Conservation (phyloP, 1,140 invertebrate genomes). For the Steinernema khuongi region DNA sequence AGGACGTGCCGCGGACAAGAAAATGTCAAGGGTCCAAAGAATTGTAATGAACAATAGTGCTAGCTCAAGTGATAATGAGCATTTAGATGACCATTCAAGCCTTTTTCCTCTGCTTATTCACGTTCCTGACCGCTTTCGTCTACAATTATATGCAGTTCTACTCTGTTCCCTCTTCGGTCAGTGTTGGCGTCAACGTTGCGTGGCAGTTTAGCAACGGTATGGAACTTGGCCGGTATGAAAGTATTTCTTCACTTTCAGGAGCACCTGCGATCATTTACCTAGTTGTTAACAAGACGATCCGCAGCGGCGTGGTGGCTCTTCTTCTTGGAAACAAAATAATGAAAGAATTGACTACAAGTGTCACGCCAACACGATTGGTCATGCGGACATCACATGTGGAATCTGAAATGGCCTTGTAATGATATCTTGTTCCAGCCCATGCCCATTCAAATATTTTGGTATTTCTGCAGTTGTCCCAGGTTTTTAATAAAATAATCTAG, state of each 20-base stretch:
- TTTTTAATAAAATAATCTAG: too few species aligned
- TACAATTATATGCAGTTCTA: background rate
- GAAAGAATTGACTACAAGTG: background rate
- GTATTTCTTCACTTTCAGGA: background rate
- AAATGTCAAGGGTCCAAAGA: background rate
- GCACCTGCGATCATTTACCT: background rate
- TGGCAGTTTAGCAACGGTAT: conserved; percentile 5
- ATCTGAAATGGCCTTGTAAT: too few species aligned
- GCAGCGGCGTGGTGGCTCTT: background rate
- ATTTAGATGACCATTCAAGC: background rate
- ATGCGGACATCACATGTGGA: too few species aligned
- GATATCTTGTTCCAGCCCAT: too few species aligned
- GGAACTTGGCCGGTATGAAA: background rate
- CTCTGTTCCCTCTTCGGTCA: background rate
- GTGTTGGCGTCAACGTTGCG: background rate
- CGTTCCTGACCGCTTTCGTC: background rate
- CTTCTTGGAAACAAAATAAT: background rate
- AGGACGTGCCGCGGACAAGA: background rate
- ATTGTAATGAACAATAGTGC: background rate
- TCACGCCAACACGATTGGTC: too few species aligned
- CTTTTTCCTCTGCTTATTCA: background rate
- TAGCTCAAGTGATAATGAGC: background rate
- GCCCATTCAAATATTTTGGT: too few species aligned
- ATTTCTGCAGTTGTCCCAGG: too few species aligned
- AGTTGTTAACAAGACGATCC: background rate